Evolutionary conservation across 2,888 invertebrate species (phyloP).

Genomic region (Coronaproctus castanopsis): DNA sequence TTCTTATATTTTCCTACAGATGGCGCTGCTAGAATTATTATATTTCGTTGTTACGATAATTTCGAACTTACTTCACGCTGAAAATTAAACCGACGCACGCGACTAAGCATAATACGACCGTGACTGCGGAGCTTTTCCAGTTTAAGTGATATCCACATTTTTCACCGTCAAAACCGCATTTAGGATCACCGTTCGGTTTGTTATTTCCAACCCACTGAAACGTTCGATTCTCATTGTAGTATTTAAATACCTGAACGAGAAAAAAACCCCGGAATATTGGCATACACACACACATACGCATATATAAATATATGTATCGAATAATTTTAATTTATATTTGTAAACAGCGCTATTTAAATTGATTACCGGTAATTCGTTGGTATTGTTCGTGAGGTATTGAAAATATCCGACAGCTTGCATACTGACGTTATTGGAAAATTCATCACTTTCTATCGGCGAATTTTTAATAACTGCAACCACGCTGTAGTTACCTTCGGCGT

Average conservation of each 20-base stretch:
- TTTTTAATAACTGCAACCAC: conserved; percentile 56
- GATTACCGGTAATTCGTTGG: conserved; percentile 37
- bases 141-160: conserved; percentile 47
- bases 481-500: conserved; percentile 80
- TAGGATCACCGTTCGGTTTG: conserved; percentile 55
- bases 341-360: too few relatives aligned
- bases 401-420: conserved; percentile 62
- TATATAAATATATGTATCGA: too few relatives aligned
- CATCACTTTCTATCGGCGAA: too few relatives aligned
- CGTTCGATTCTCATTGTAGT: conserved; percentile 38
- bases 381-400: conserved; percentile 34
- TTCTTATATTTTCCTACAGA: neutral
- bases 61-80: conserved; percentile 37
- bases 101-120: conserved; percentile 40
- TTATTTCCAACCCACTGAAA: conserved; percentile 59
- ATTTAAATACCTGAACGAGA: conserved; percentile 35
- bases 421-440: too few relatives aligned
- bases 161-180: conserved; percentile 62
- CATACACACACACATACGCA: too few relatives aligned
- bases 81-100: conserved; percentile 43
- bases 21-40: neutral
- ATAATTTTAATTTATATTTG: too few relatives aligned
- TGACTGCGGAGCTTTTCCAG: conserved; percentile 42
- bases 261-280: neutral
- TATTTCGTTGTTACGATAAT: neutral